These are phyloP conservation scores for Frankliniella fusca DNA, from an alignment of 2,888 invertebrate genomes.

Conservation along the genomic window DNA sequence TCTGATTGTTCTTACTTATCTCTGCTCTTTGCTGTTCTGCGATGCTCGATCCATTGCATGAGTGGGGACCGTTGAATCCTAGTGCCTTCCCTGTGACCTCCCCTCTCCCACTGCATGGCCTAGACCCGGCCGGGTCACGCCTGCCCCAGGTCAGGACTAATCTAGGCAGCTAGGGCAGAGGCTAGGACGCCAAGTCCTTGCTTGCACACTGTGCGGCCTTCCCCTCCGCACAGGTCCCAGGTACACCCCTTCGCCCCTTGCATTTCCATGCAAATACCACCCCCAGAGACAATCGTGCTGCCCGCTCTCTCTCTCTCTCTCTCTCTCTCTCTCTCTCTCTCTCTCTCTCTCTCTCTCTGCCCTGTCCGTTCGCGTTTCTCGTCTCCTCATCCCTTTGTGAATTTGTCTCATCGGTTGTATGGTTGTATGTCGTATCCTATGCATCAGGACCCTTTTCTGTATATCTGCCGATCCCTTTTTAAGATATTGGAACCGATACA, in stretches of 20 bases:
- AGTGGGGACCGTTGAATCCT: background rate
- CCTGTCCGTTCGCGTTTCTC: too few species aligned
- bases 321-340: too few species aligned
- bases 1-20: too few species aligned
- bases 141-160: slow-evolving; percentile 8
- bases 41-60: background rate
- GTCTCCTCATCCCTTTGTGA: too few species aligned
- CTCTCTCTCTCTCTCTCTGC: too few species aligned
- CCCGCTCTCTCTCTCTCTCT: background rate
- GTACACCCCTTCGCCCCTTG: background rate
- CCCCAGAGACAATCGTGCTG: background rate
- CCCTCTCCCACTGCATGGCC: background rate
- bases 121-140: background rate
- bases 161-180: background rate
- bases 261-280: slow-evolving; percentile 15
- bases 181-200: background rate
- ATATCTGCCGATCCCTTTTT: too few species aligned
- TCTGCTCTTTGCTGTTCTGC: background rate
- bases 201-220: background rate
- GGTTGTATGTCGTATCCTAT: too few species aligned
- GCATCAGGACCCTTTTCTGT: too few species aligned
- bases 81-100: background rate
- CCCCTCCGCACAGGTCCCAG: background rate
- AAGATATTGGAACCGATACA: too few species aligned
- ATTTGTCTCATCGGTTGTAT: too few species aligned